phyloP scores from a whole-genome alignment of 2,888 invertebrate species.

The Andrena camellia region DNA sequence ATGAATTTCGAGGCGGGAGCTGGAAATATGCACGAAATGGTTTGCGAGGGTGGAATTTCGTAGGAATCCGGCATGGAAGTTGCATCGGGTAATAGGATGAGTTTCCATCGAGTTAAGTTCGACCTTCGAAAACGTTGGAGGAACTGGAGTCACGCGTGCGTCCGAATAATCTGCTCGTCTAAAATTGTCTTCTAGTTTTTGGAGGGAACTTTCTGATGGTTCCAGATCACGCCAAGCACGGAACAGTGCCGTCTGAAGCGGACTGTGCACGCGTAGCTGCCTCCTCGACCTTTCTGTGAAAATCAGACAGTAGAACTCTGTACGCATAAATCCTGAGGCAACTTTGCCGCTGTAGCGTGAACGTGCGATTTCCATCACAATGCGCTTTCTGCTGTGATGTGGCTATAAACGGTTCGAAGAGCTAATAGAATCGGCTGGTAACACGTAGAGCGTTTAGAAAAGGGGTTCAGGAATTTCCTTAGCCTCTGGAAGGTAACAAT shows the following conservation, averaged over 20 bases:
- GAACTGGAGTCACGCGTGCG: constrained; percentile 35
- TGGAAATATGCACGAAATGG: too few relatives aligned
- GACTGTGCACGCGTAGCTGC: not conserved
- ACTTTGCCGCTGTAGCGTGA: not conserved
- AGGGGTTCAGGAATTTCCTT: too few relatives aligned
- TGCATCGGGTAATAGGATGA: not conserved
- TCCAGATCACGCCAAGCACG: constrained; percentile 75
- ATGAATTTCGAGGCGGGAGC: too few relatives aligned
- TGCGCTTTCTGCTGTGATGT: not conserved
- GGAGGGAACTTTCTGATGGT: constrained; percentile 60
- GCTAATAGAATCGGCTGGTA: too few relatives aligned
- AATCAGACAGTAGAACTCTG: constrained; percentile 21
- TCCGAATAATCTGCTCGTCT: constrained; percentile 41
- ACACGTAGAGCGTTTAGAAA: too few relatives aligned
- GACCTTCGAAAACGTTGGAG: constrained; percentile 46
- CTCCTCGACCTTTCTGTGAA: constrained; percentile 24
- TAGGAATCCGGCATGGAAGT: not conserved
- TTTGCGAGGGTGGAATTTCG: not conserved
- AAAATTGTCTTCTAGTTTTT: constrained; percentile 39
- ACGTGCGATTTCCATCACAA: constrained; percentile 15
- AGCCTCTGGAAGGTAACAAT: too few relatives aligned
- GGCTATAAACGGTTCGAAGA: not conserved
- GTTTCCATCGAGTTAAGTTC: constrained; percentile 1
- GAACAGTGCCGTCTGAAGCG: constrained; percentile 32
- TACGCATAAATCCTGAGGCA: constrained; percentile 15